These are phyloP conservation scores for Panagrolaimus sp. DNA, from an alignment of 1,140 invertebrate genomes.

Conservation along the genomic window DNA sequence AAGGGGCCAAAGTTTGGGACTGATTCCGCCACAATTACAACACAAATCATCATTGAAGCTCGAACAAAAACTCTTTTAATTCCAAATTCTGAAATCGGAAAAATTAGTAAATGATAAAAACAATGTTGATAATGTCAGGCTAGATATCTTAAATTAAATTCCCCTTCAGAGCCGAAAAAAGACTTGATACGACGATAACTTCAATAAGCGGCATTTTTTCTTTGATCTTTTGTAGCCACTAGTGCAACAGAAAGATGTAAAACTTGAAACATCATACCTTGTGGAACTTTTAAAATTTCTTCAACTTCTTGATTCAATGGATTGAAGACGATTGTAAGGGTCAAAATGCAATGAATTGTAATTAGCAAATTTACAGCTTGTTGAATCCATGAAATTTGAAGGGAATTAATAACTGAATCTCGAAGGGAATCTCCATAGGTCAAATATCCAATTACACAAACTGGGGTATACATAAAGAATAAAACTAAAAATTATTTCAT, in stretches of 20 bases:
- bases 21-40: slow-evolving; percentile 73
- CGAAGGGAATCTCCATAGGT: slow-evolving; percentile 53
- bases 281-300: slow-evolving; percentile 54
- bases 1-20: slow-evolving; percentile 82
- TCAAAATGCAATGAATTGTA: slow-evolving; percentile 57
- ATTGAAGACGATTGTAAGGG: slow-evolving; percentile 60
- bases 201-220: no score
- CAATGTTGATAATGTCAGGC: not conserved
- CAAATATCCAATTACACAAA: slow-evolving; percentile 48
- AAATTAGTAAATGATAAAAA: slow-evolving; percentile 38
- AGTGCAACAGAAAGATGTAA: no score
- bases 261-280: no score
- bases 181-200: no score
- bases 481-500: slow-evolving; percentile 46
- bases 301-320: slow-evolving; percentile 60
- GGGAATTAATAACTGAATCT: slow-evolving; percentile 53
- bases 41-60: slow-evolving; percentile 66
- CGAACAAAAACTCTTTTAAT: slow-evolving; percentile 72
- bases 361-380: slow-evolving; percentile 56
- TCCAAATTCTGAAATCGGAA: slow-evolving; percentile 77
- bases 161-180: no score
- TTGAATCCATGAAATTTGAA: slow-evolving; percentile 51
- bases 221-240: no score
- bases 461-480: slow-evolving; percentile 50
- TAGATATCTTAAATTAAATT: no score